Evolutionary conservation across 2,797 vertebrate genomes (phyloP).

Genomic region (Sebastes iracundus): DNA sequence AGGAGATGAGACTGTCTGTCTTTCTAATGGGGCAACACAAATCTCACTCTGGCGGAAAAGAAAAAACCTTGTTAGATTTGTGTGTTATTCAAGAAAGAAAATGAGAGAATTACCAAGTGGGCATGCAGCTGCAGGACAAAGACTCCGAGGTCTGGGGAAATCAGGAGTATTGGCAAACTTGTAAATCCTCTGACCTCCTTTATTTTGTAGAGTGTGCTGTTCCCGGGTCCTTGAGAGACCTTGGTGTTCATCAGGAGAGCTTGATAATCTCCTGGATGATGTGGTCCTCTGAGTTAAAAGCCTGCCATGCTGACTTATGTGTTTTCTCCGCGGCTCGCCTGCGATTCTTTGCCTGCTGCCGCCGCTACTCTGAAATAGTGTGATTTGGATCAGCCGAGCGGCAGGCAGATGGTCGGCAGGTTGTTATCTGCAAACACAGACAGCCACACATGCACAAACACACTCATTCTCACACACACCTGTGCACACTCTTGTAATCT

Average conservation of each 20-base stretch:
- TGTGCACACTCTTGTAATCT: slow-evolving; percentile 13
- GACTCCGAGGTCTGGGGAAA: not conserved
- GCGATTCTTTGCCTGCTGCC: slow-evolving; percentile 2
- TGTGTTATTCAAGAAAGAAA: not conserved
- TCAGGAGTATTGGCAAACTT: not conserved
- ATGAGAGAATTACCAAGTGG: not conserved
- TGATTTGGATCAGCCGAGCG: slow-evolving; percentile 42
- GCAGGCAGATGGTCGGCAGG: slow-evolving; percentile 49
- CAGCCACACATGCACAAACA: slow-evolving; percentile 1
- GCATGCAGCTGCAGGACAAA: slow-evolving; percentile 14
- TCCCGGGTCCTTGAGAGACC: slow-evolving; percentile 35
- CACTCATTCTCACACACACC: not conserved
- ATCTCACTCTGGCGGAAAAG: not conserved
- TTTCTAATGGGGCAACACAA: not conserved
- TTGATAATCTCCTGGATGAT: slow-evolving; percentile 25
- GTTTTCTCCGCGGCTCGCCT: slow-evolving; percentile 22
- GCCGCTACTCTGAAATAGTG: slow-evolving; percentile 4
- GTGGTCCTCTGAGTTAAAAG: slow-evolving; percentile 44
- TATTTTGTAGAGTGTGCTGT: not conserved
- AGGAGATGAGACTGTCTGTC: slow-evolving; percentile 2
- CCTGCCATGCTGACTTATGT: slow-evolving; percentile 50
- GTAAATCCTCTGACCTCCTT: not conserved
- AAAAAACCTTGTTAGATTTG: slow-evolving; percentile 15
- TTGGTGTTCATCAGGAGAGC: slow-evolving; percentile 11
- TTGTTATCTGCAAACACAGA: slow-evolving; percentile 62